Percentiles rank a stretch among this genome's conserved stretches.
Evolutionary conservation across 2,888 invertebrate species (phyloP).

Genomic region (Watsonalla binaria): DNA sequence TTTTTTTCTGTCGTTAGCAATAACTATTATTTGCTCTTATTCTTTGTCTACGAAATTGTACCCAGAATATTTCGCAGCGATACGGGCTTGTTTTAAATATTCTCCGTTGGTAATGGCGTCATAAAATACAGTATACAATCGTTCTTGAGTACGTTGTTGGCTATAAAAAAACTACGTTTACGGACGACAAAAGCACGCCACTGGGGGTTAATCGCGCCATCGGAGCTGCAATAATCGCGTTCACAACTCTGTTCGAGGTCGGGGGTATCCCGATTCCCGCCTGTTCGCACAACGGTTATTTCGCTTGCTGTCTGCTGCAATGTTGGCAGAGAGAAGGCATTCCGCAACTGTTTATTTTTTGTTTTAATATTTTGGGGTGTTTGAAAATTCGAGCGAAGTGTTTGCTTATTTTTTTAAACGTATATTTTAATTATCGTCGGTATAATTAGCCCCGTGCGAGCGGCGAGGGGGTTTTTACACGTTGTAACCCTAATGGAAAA

Average conservation of each 20-base stretch:
- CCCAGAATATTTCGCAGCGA: background rate
- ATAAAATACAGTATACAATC: constrained; percentile 4
- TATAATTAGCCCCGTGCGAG: background rate
- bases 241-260: constrained; percentile 29
- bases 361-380: constrained; percentile 38
- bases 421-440: background rate
- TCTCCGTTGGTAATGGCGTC: background rate
- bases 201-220: constrained; percentile 54
- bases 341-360: constrained; percentile 36
- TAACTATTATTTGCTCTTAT: constrained; percentile 15
- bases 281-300: constrained; percentile 48
- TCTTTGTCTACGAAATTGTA: constrained; percentile 14
- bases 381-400: constrained; percentile 19
- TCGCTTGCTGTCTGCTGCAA: constrained; percentile 42
- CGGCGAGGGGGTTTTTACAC: background rate
- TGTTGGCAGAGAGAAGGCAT: constrained; percentile 31
- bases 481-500: background rate
- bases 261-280: constrained; percentile 25
- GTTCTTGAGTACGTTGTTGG: constrained; percentile 22
- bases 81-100: constrained; percentile 2
- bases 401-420: constrained; percentile 6
- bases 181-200: constrained; percentile 37
- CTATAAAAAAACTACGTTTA: constrained; percentile 31
- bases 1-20: constrained; percentile 14
- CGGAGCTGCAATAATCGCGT: constrained; percentile 58